Evolutionary conservation across 1,140 invertebrate genomes (phyloP).

Genomic region (Polyergus mexicanus): DNA sequence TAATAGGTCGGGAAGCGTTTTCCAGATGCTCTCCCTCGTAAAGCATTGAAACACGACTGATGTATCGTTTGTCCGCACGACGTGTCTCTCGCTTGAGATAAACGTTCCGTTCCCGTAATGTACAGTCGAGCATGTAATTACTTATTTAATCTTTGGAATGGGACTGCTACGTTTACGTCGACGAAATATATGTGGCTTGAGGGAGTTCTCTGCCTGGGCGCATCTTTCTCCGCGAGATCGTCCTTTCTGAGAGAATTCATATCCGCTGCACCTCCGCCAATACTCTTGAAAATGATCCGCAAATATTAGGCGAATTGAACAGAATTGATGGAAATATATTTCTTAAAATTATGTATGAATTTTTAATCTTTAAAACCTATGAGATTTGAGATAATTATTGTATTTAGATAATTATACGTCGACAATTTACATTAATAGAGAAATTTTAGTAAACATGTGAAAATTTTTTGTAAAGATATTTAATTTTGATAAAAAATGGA

Average conservation of each 20-base stretch:
- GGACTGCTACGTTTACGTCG: neutral
- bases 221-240: too few relatives aligned
- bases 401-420: neutral
- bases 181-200: neutral
- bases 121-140: constrained; percentile 32
- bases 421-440: neutral
- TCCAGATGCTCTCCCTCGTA: constrained; percentile 64
- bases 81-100: constrained; percentile 8
- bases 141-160: constrained; percentile 44
- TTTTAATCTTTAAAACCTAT: neutral
- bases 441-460: neutral
- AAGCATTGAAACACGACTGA: constrained; percentile 38
- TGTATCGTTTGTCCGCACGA: constrained; percentile 9
- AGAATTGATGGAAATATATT: neutral
- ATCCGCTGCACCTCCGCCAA: neutral
- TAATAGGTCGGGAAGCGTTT: constrained; percentile 64
- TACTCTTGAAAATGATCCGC: neutral
- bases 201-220: neutral
- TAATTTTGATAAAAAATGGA: neutral
- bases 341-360: constrained; percentile 2
- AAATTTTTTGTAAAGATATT: neutral
- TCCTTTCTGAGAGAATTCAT: neutral
- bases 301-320: neutral
- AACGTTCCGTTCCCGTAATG: constrained; percentile 29
- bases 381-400: neutral